These are phyloP conservation scores for Rhaphigaster nebulosa DNA, from an alignment of 2,888 invertebrate genomes.

Conservation along the genomic window DNA sequence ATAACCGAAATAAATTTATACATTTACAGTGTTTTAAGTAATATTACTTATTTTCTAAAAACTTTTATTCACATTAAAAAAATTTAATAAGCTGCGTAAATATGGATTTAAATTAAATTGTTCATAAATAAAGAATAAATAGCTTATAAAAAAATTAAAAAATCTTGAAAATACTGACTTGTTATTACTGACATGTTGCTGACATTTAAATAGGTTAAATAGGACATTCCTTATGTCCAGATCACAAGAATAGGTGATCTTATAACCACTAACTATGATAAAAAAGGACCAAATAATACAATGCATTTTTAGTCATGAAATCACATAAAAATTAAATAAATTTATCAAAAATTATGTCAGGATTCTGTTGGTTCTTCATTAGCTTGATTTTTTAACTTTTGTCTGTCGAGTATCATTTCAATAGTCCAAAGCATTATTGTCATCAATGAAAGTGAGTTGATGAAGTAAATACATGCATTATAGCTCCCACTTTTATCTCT, in stretches of 20 bases:
- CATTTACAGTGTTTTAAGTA: too few species aligned
- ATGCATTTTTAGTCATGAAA: background rate
- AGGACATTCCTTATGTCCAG: background rate
- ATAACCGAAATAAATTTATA: too few species aligned
- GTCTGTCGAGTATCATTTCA: constrained; percentile 62
- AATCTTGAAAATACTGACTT: background rate
- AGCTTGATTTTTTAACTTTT: constrained; percentile 43
- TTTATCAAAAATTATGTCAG: background rate
- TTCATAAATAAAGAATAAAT: background rate
- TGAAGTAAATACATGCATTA: constrained; percentile 73
- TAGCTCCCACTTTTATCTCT: constrained; percentile 76
- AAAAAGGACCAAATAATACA: background rate
- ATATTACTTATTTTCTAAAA: background rate
- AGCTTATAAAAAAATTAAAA: background rate
- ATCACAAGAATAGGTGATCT: background rate
- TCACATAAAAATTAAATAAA: background rate
- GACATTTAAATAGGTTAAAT: background rate
- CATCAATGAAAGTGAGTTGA: constrained; percentile 74
- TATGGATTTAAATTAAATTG: background rate
- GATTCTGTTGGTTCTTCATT: background rate
- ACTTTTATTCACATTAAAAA: too few species aligned
- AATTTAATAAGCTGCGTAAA: background rate
- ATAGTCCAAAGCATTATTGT: constrained; percentile 75
- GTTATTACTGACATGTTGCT: background rate
- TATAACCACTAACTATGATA: background rate